Conservation (phyloP, 2,113 vertebrate species). For the Elanoides forficatus region DNA sequence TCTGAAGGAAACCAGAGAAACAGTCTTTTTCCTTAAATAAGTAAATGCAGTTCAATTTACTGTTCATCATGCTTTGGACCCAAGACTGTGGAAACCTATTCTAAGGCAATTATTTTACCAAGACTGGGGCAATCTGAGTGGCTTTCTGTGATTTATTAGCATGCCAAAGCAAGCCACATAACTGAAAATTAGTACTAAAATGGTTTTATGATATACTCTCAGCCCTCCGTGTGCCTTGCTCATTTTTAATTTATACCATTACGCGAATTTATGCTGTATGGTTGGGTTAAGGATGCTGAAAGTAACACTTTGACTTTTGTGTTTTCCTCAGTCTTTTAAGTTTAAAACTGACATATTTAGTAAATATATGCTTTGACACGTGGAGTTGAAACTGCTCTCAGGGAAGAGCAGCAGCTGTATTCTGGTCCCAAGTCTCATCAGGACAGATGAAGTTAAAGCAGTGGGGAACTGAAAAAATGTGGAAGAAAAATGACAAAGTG, state of each 20-base stretch:
- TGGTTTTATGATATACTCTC: not conserved
- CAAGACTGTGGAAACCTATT: not conserved
- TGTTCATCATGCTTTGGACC: not conserved
- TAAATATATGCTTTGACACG: not conserved
- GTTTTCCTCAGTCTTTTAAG: not conserved
- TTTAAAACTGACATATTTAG: not conserved
- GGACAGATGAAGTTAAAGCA: not conserved
- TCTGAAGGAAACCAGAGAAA: not conserved
- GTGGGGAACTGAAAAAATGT: fast-evolving
- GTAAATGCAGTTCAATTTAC: not conserved
- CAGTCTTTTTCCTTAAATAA: not conserved
- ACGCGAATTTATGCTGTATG: not conserved
- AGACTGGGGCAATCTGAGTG: not conserved
- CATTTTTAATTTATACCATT: not conserved
- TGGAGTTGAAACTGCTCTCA: not conserved
- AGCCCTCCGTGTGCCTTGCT: not conserved
- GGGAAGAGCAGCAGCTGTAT: not conserved
- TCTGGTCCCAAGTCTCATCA: not conserved
- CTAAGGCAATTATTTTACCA: not conserved
- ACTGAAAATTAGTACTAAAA: not conserved
- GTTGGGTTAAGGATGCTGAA: not conserved
- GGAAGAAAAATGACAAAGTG: not conserved
- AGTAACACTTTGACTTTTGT: not conserved
- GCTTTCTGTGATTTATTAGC: not conserved
- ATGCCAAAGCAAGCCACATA: not conserved